Evolutionary conservation across 2,797 vertebrate genomes (phyloP).

Genomic region (Pseudomugil gertrudae): DNA sequence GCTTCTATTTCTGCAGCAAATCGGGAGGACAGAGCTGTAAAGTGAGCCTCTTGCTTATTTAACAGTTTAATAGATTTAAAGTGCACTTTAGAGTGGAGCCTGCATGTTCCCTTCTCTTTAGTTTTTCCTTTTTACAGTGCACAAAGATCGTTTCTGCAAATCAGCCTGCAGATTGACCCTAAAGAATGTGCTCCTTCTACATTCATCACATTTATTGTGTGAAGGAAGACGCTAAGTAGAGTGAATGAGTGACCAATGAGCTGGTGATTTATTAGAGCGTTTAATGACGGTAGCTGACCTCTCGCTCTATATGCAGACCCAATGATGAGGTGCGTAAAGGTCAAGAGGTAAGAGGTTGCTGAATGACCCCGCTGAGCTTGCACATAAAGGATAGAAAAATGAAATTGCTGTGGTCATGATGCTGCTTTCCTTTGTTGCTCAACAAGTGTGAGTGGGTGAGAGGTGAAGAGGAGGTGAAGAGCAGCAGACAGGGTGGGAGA

Average conservation of each 20-base stretch:
- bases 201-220: not conserved
- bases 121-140: constrained; percentile 10
- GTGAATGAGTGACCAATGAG: constrained; percentile 33
- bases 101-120: not conserved
- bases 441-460: constrained; percentile 27
- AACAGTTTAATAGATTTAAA: constrained; percentile 57
- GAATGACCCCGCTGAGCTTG: constrained; percentile 52
- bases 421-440: constrained; percentile 19
- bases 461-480: constrained; percentile 25
- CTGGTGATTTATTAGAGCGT: constrained; percentile 50
- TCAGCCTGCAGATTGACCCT: not conserved
- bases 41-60: constrained; percentile 65
- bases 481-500: not conserved
- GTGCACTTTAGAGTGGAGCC: constrained; percentile 38
- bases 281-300: constrained; percentile 59
- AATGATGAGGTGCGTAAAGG: constrained; percentile 73
- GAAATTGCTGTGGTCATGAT: constrained; percentile 19
- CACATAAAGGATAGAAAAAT: constrained; percentile 28
- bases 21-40: constrained; percentile 57
- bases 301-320: constrained; percentile 52
- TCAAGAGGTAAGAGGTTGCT: constrained; percentile 67
- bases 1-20: constrained; percentile 48
- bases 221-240: not conserved
- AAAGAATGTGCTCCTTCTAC: constrained; percentile 1
- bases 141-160: constrained; percentile 1